These are phyloP conservation scores for Andricus quercusramuli DNA, from an alignment of 2,888 invertebrate species.

Conservation along the genomic window DNA sequence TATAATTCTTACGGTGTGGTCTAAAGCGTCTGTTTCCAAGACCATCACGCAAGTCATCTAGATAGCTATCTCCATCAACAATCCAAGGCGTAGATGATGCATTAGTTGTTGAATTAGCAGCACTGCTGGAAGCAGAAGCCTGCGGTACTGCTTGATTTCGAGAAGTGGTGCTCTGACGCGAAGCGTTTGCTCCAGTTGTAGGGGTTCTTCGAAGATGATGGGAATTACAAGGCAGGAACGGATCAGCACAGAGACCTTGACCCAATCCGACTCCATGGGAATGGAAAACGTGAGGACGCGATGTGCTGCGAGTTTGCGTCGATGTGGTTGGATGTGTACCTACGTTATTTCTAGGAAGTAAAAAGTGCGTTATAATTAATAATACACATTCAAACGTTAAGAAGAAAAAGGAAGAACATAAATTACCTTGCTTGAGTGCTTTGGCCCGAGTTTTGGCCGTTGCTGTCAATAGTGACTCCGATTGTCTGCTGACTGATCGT, in stretches of 20 bases:
- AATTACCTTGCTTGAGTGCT: constrained; percentile 75
- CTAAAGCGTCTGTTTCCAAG: constrained; percentile 3
- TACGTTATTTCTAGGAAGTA: constrained; percentile 80
- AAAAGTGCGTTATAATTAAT: neutral
- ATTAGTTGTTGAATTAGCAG: constrained; percentile 48
- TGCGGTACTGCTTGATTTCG: constrained; percentile 62
- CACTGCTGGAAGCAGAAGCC: constrained; percentile 56
- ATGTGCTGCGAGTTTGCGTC: constrained; percentile 85
- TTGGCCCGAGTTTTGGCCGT: constrained; percentile 70
- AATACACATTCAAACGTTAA: neutral
- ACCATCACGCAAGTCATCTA: neutral
- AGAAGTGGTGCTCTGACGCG: neutral
- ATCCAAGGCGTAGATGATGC: neutral
- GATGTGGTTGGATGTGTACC: constrained; percentile 86
- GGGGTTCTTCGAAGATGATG: constrained; percentile 82
- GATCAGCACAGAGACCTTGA: constrained; percentile 80
- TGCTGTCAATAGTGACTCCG: constrained; percentile 64
- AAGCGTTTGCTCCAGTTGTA: constrained; percentile 41
- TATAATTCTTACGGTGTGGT: constrained; percentile 12
- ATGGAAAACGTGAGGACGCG: constrained; percentile 84
- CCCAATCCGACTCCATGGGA: constrained; percentile 80
- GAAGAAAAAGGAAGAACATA: neutral
- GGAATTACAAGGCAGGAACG: constrained; percentile 86
- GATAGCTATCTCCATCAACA: constrained; percentile 19
- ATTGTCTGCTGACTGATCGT: constrained; percentile 60